Base-by-base conservation (phyloP, 2,888 invertebrate species). In the Drosophila prostipennis region DNA sequence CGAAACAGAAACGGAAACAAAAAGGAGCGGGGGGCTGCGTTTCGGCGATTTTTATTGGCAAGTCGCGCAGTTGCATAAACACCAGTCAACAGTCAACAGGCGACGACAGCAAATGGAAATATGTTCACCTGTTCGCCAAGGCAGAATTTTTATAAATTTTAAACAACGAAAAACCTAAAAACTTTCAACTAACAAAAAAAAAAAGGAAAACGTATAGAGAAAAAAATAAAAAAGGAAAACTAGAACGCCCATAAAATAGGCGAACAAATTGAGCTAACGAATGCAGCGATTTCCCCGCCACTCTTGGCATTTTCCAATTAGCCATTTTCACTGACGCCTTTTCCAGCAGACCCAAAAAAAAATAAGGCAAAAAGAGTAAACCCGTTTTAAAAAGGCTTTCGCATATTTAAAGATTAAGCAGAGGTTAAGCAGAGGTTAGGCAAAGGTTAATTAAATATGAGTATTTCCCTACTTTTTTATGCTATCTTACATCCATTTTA, bases 61-160 rank as follows among this genome's bases (percentile, higher is more conserved):
- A 85, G 72, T 82, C 87, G 82, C 87, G 79, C 82, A 61, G 83
- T 83, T 87, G 83, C 88, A 87, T 87, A 85, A 83, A 82, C 78
- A 77, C 46, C 53, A 42, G 39, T 55, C 26, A 26, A 26, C 26
- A 26, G 26, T 5, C 26, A 5, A 29, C 29, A 7, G 48, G 26
- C 46, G 67, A 52, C 53, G 56, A 53, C 54, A 51, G 51, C 59
- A 60, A 74, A 73, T 76, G 48, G 76, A 84, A 82, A 77, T 78
- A 84, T 76, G 76, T 80, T 67, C 64, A 60, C 39, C 60, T 76
- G 32, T 54, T 14, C 29, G 46, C 10, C 16, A 65, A 60, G 37
- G 58, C 32, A 34, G 45, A 23, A 40, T 54, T 40, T 56, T 37
- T 52, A 37, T 32, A 49, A 6, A 48, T 46, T 43, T 39, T 53